These are phyloP conservation scores for Bombus balteatus DNA, from an alignment of 1,140 invertebrate species.

Conservation along the genomic window DNA sequence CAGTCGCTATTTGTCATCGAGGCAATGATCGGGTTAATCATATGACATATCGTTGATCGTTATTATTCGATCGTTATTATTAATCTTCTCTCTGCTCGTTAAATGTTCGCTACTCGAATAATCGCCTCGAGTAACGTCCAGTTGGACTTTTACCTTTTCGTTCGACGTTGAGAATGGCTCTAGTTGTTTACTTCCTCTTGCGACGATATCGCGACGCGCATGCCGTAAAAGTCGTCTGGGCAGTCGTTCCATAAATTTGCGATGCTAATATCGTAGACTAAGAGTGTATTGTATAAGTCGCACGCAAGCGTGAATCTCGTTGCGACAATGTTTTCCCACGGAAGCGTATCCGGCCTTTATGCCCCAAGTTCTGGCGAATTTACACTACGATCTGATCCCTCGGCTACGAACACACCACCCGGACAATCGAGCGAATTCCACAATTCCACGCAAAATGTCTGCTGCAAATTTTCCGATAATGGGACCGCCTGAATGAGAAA, in stretches of 20 bases:
- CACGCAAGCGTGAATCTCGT: background rate
- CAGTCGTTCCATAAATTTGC: slow-evolving; percentile 34
- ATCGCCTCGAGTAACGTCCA: background rate
- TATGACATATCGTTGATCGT: background rate
- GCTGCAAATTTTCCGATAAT: slow-evolving; percentile 3
- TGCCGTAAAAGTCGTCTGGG: slow-evolving; percentile 12
- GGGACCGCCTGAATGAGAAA: background rate
- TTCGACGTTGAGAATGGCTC: background rate
- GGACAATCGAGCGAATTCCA: background rate
- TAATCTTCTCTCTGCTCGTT: background rate
- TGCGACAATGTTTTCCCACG: slow-evolving; percentile 13
- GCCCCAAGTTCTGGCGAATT: background rate
- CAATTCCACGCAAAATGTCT: background rate
- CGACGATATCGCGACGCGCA: background rate
- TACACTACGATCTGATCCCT: background rate
- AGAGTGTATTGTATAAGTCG: slow-evolving; percentile 7
- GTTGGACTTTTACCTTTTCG: background rate
- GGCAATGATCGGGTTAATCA: background rate
- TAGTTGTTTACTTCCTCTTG: background rate
- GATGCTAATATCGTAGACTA: slow-evolving; percentile 48
- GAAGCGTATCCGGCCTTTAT: slow-evolving; percentile 15
- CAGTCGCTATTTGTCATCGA: background rate
- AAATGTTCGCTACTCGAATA: background rate
- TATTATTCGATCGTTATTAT: background rate
- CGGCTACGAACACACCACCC: background rate